Base-by-base conservation (phyloP, 2,797 vertebrate genomes). In the Aquila chrysaetos region DNA sequence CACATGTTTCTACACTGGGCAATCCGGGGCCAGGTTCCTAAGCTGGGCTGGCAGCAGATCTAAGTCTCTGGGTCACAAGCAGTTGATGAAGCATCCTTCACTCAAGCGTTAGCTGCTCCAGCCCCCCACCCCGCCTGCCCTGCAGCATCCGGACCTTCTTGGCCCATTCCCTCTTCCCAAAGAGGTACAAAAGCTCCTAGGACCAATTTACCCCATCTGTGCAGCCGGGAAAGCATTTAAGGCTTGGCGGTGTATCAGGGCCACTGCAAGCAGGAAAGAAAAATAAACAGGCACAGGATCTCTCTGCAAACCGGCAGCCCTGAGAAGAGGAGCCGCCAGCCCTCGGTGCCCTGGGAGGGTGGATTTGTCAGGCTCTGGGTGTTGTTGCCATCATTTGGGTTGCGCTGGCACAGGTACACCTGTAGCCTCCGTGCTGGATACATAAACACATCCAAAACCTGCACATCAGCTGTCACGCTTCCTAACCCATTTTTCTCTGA, bases 201-300 rank as follows among this genome's bases (percentile, higher is more conserved):
- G 91, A 91, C 54, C 53, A 46, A 92, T 94, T 91, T 85, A 90
- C 46, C 43, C 43, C 35, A 8, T 72, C 90, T 75, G 72, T 59
- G 49, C 75, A 78, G 78, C 93, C 78, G 94, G 91, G 79, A 96
- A 96, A 96, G 43, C 11, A 5, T 84, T 97, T 90, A 95, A 94
- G 46, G 13, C 72, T 75, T 84, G 43, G 61, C 91, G 81, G 81
- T 94, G 75, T 85, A 93, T 93, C 64, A 73, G 95, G 96, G 97
- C 91, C 95, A 94, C 84, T 90, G 96, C 72, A 92, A 91, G 35
- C 33, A 93, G 16, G 10, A 59, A 96, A 93, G 60, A 46, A 92
- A 97, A 97, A 95, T 41, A 97, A 97, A 94, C 44, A 93, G 37
- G 84, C 44, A 56, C 56, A 64, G 92, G 90, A 95, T 83, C n/a